Evolutionary conservation across 2,113 vertebrate genomes (phyloP).

Genomic region (Aphyosemion australe): DNA sequence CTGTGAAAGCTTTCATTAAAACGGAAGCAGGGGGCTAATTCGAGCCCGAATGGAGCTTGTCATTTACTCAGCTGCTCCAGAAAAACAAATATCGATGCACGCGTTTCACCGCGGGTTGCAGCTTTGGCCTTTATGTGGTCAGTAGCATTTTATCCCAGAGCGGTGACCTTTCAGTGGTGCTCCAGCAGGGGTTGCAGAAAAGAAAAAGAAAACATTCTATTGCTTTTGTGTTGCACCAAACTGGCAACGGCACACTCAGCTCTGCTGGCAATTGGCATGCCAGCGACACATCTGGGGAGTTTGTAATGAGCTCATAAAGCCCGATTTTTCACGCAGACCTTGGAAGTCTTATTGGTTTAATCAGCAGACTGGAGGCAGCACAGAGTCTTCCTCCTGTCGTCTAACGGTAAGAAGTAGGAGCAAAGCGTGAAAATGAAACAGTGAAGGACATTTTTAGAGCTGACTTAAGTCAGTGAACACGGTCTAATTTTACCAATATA

Average conservation of each 20-base stretch:
- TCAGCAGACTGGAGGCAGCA: neutral
- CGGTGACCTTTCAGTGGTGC: conserved; percentile 17
- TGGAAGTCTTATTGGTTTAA: conserved; percentile 8
- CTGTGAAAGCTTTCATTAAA: neutral
- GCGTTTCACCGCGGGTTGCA: neutral
- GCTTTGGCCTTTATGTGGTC: neutral
- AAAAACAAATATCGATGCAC: neutral
- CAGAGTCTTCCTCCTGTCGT: neutral
- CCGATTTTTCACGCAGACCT: conserved; percentile 23
- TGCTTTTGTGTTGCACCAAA: conserved; percentile 4
- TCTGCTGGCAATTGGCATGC: neutral
- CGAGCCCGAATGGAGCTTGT: neutral
- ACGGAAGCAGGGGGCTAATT: neutral
- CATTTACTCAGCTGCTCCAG: neutral
- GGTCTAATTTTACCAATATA: no score
- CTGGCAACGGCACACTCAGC: neutral
- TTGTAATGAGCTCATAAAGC: conserved; percentile 53
- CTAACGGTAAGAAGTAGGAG: no score
- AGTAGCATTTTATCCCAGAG: conserved; percentile 2
- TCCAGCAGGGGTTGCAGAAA: neutral
- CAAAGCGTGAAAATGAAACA: neutral
- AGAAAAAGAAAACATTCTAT: conserved; percentile 5
- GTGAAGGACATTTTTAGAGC: neutral
- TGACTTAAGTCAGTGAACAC: no score
- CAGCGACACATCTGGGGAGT: neutral